These are phyloP conservation scores for Microcebus jonahi DNA, from an alignment of 2,113 vertebrate genomes.

Conservation along the genomic window DNA sequence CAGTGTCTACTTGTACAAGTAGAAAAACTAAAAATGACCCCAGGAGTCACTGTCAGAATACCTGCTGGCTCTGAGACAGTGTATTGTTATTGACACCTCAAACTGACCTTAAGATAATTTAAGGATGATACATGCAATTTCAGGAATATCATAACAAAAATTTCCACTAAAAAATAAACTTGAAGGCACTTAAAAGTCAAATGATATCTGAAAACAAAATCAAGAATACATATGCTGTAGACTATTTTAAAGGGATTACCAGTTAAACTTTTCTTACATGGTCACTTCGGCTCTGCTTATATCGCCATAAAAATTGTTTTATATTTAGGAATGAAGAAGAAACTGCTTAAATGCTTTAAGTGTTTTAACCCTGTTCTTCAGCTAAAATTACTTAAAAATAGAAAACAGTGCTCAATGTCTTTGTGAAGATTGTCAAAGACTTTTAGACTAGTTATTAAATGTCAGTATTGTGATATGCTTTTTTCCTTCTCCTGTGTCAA, in stretches of 20 bases:
- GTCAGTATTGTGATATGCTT: background rate
- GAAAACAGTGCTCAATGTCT: background rate
- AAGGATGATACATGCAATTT: background rate
- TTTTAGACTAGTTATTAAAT: slow-evolving; percentile 42
- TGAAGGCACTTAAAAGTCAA: slow-evolving; percentile 17
- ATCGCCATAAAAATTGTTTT: background rate
- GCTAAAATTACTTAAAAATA: slow-evolving; percentile 49
- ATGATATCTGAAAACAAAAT: slow-evolving; percentile 44
- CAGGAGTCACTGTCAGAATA: background rate
- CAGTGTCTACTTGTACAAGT: background rate
- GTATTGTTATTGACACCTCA: background rate
- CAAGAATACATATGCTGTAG: background rate
- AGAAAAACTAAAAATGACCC: background rate
- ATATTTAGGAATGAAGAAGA: slow-evolving; percentile 34
- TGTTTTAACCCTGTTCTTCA: slow-evolving; percentile 11
- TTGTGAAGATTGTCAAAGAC: slow-evolving; percentile 3
- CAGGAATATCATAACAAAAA: slow-evolving; percentile 23
- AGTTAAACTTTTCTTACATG: background rate
- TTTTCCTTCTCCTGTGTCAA: background rate
- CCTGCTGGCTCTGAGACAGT: background rate
- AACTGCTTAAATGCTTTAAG: slow-evolving; percentile 24
- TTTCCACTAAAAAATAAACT: slow-evolving; percentile 44
- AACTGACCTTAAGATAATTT: background rate
- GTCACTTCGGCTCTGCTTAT: background rate
- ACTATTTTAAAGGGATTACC: slow-evolving; percentile 11